Evolutionary conservation across 2,113 vertebrate genomes (phyloP), one percentile per base, ranked within the genome.

Genomic region (Rhagologus leucostigma): DNA sequence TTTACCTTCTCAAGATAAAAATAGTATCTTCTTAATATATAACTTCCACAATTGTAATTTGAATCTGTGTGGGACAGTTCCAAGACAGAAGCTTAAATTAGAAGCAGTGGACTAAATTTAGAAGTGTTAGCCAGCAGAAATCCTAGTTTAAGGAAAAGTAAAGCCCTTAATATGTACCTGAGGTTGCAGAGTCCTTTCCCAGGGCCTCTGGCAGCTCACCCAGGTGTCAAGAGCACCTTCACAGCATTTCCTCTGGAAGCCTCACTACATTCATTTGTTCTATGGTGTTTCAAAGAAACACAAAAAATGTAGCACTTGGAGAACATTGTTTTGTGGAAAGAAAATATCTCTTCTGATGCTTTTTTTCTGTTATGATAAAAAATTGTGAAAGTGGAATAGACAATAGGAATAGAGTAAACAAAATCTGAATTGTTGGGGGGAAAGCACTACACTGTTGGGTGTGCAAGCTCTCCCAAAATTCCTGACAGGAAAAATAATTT

Each of bases 211-310:
- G 59, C 37, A 87, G 64, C 53, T 52, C 84, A 87, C 18, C 10
- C 55, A 57, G 88, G 46, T 79, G 90, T 52, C 78, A 80, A 84
- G 63, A 89, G 62, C 75, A 84, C 68, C 86, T 95, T 87, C 27
- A 50, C 35, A 57, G 16, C 44, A 37, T 68, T 90, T 69, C 59
- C 85, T n/a, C 50, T 69, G 44, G 10, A 90, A 86, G 46, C 53
- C 50, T 69, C 94, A 19, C 30, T 87, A 35, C n/a, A 32, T 63
- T 83, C 57, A 80, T 95, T 95, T 95, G 55, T 69, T 53, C 55
- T 60, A 3, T 80, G 71, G 3, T 42, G n/a, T 93, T 96, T 87
- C 70, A 97, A 97, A 95, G 53, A 90, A 86, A 92, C 81, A n/a
- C 7, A 92, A 82, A 87, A 76, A 89, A 22, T 10, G 11, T 47